phyloP scores from a whole-genome alignment of 2,797 vertebrate genomes.

The Argya squamiceps region DNA sequence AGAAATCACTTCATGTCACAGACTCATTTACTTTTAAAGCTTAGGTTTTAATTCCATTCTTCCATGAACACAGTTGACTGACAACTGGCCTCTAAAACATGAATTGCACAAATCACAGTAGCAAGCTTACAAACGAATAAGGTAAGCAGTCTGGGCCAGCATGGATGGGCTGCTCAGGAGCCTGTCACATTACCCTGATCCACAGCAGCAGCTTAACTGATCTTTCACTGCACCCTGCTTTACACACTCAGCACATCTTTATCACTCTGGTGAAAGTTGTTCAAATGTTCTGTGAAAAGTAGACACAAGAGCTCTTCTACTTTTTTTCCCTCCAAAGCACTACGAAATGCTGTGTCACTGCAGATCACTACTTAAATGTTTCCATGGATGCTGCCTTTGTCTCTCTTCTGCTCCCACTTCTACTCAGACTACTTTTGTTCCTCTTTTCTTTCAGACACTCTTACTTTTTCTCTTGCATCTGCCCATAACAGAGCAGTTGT shows the following conservation, averaged over 20 bases:
- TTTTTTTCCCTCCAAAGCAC: not conserved
- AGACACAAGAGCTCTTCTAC: not conserved
- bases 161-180: not conserved
- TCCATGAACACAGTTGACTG: not conserved
- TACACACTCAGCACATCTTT: not conserved
- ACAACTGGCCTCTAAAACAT: not conserved
- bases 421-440: not conserved
- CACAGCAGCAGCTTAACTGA: not conserved
- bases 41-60: not conserved
- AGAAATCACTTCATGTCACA: not conserved
- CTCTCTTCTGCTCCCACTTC: not conserved
- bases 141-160: not conserved
- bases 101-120: not conserved
- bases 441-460: not conserved
- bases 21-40: not conserved
- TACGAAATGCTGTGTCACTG: not conserved
- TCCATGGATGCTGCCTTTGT: not conserved
- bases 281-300: not conserved
- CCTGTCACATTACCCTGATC: not conserved
- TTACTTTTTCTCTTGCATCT: not conserved
- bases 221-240: not conserved
- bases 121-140: not conserved
- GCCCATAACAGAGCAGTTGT: not conserved
- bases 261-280: not conserved
- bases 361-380: not conserved